Evolutionary conservation across 2,113 vertebrate species (phyloP), one percentile per base, ranked within the genome.

Genomic region (Clarias batrachus): DNA sequence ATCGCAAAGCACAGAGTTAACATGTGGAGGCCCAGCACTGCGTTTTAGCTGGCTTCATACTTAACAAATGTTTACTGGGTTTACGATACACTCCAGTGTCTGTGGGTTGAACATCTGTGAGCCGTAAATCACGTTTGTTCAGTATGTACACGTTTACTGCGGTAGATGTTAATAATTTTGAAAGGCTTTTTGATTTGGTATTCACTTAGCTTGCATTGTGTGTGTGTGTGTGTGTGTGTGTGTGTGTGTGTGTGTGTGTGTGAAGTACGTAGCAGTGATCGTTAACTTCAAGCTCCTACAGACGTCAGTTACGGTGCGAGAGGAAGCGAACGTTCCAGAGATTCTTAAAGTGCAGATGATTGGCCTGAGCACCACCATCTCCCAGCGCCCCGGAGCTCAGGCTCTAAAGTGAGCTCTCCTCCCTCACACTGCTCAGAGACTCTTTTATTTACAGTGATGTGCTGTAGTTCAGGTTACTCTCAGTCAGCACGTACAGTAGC

Each of bases 341-440:
- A 97, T 94, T 91, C 93, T 99, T 6, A 97, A 98, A 91, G 93
- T 99, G 52, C 97, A 98, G 92, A 96, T 99, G 91, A 96, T 98
- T 81, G 96, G 96, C 90, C 93, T 99, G 85, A 96, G 96, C 85
- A 97, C 96, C 11, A 95, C 94, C 86, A 93, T 99, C 57, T 97
- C 93, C 12, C 97, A 98, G 91, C 95, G 98, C 88, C 98, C 98
- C 0, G 98, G 97, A 93, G 98, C 97, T 41, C 97, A 99, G 93
- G 97, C 97, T 60, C 87, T 99, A 88, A 97, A 95, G 97, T 99
- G 95, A 93, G 93, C 89, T 21, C 8, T 2, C 13, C 16, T 27
- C 70, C 19, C n/a, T 19, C 25, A n/a, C 12, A 52, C 48, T 27
- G 23, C 54, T 54, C 12, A 77, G 14, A 27, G 8, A n/a, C 21